These are phyloP conservation scores for Lepidotrigona ventralis DNA, from an alignment of 1,140 invertebrate genomes.

Conservation along the genomic window DNA sequence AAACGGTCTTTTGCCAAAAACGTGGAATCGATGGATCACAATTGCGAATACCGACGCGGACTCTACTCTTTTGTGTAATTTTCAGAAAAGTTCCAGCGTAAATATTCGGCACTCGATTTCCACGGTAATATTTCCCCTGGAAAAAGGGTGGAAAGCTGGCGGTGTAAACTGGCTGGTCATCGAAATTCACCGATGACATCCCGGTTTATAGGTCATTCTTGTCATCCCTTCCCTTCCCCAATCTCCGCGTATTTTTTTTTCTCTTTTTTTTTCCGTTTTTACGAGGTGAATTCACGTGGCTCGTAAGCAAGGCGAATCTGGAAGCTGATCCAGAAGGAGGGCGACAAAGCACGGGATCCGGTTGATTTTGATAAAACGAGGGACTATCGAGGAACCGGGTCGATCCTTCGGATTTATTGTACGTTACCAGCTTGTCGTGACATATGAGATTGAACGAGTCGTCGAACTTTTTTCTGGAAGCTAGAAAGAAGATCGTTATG, in stretches of 20 bases:
- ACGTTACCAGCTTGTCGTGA: slow-evolving; percentile 15
- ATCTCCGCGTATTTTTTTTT: neutral
- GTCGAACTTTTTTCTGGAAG: neutral
- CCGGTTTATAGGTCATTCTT: slow-evolving; percentile 52
- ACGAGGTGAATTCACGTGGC: slow-evolving; percentile 16
- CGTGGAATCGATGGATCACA: neutral
- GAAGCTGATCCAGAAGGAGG: neutral
- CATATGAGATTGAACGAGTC: neutral
- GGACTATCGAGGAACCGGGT: slow-evolving; percentile 10
- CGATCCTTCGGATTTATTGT: slow-evolving; percentile 18
- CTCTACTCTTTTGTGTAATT: neutral
- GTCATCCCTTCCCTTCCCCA: slow-evolving; percentile 18
- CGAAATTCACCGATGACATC: slow-evolving; percentile 24
- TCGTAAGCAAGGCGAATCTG: neutral
- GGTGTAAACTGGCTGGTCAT: neutral
- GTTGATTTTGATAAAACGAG: slow-evolving; percentile 36
- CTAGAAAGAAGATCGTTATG: neutral
- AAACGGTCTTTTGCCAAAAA: neutral
- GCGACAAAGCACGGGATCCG: neutral
- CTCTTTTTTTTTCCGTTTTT: slow-evolving; percentile 13
- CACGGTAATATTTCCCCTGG: slow-evolving; percentile 15
- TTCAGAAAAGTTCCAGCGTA: neutral
- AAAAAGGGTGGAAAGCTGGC: neutral
- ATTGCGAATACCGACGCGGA: neutral
- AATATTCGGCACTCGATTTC: neutral